phyloP scores from a whole-genome alignment of 64 coral and sea anemone species.

The Dendronephthya gigantea region DNA sequence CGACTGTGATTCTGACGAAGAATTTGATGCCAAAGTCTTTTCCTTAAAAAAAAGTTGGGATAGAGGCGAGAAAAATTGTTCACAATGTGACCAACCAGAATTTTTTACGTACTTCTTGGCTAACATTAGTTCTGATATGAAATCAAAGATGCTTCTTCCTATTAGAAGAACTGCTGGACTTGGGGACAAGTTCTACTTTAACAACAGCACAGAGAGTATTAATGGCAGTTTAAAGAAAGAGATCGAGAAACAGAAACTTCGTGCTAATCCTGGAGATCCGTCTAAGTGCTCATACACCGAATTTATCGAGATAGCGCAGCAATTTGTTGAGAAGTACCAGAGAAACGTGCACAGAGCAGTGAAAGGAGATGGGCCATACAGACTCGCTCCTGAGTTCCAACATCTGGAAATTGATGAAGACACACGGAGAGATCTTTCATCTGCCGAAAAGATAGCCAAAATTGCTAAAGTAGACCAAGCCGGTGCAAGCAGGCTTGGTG shows the following conservation, averaged over 20 bases:
- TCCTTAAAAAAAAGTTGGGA: constrained; percentile 18
- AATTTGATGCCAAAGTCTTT: background rate
- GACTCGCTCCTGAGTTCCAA: constrained; percentile 22
- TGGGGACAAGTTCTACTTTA: constrained; percentile 24
- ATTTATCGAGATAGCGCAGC: constrained; percentile 19
- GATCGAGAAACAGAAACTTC: constrained; percentile 16
- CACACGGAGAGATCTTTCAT: constrained; percentile 14
- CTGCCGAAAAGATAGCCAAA: background rate
- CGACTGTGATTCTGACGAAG: background rate
- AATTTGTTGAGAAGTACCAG: constrained; percentile 31
- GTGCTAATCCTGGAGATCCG: no score
- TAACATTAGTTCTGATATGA: constrained; percentile 21
- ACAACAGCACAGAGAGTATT: constrained; percentile 21
- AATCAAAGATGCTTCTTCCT: constrained; percentile 10
- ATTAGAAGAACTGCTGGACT: background rate
- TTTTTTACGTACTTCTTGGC: constrained; percentile 15
- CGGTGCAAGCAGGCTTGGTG: background rate
- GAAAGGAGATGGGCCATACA: constrained; percentile 33
- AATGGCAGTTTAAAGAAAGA: constrained; percentile 19
- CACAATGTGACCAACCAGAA: background rate
- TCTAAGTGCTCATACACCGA: constrained; percentile 36
- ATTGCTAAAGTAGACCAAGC: constrained; percentile 13
- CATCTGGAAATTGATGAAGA: constrained; percentile 34
- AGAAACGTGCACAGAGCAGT: constrained; percentile 39
- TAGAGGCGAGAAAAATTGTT: constrained; percentile 9